phyloP scores from a whole-genome alignment of 2,113 vertebrate genomes.

The Rhineura floridana region DNA sequence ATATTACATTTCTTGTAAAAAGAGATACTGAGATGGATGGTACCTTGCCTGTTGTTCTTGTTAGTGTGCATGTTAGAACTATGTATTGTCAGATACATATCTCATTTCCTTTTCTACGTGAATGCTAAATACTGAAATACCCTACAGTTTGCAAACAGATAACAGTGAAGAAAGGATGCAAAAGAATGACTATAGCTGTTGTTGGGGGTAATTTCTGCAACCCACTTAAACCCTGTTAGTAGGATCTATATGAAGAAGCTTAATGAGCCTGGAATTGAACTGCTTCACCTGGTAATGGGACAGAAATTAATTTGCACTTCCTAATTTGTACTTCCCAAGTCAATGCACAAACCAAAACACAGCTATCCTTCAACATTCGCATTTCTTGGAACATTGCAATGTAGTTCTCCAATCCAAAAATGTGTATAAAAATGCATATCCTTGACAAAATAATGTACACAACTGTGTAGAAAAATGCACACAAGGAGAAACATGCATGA shows the following conservation, averaged over 20 bases:
- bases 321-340: too few relatives aligned
- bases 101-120: background rate
- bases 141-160: background rate
- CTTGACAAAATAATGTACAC: too few relatives aligned
- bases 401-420: too few relatives aligned
- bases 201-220: background rate
- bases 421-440: too few relatives aligned
- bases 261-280: background rate
- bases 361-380: too few relatives aligned
- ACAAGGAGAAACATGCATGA: too few relatives aligned
- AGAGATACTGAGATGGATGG: background rate
- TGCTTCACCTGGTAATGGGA: background rate
- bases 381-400: too few relatives aligned
- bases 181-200: background rate
- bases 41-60: background rate
- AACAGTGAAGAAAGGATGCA: background rate
- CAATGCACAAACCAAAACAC: too few relatives aligned
- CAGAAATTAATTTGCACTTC: too few relatives aligned
- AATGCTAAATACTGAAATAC: background rate
- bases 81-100: background rate
- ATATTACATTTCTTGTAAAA: background rate
- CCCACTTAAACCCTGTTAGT: too few relatives aligned
- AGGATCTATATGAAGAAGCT: background rate
- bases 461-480: too few relatives aligned
- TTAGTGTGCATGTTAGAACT: background rate